Evolutionary conservation across 2,113 vertebrate species (phyloP).

Genomic region (Pipa parva): DNA sequence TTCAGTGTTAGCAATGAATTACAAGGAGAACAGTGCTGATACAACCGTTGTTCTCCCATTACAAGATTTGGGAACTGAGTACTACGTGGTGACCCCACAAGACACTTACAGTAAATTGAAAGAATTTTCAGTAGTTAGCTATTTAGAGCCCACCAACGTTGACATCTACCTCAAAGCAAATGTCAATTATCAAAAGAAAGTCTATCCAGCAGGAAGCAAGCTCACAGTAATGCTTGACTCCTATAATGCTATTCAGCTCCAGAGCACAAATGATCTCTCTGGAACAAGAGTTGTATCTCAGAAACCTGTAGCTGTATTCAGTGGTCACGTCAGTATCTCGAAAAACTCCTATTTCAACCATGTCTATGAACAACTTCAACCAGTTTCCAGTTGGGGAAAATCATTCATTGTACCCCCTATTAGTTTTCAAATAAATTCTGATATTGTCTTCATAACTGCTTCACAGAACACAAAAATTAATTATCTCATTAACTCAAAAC

Average conservation of each 20-base stretch:
- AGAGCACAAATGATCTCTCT: conserved; percentile 49
- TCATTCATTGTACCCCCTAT: conserved; percentile 54
- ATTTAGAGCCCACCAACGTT: no score
- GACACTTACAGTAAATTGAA: no score
- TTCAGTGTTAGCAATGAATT: no score
- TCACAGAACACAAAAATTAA: conserved; percentile 47
- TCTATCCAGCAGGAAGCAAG: not conserved
- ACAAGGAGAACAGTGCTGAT: no score
- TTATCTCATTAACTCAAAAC: no score
- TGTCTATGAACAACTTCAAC: conserved; percentile 67
- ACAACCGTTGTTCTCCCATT: no score
- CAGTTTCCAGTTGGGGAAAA: conserved; percentile 56
- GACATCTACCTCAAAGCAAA: no score
- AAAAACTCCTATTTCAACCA: conserved; percentile 51
- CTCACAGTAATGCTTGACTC: conserved; percentile 50
- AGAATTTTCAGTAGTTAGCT: no score
- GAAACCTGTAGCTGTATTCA: conserved; percentile 51
- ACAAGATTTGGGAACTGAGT: no score
- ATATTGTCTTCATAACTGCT: conserved; percentile 53
- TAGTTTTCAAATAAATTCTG: conserved; percentile 23
- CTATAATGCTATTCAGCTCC: conserved; percentile 60
- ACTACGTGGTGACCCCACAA: no score
- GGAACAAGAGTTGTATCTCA: conserved; percentile 51
- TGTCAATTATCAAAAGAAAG: no score
- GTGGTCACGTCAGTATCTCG: conserved; percentile 61